phyloP scores from a whole-genome alignment of 2,888 invertebrate genomes.

The Euplexia lucipara region DNA sequence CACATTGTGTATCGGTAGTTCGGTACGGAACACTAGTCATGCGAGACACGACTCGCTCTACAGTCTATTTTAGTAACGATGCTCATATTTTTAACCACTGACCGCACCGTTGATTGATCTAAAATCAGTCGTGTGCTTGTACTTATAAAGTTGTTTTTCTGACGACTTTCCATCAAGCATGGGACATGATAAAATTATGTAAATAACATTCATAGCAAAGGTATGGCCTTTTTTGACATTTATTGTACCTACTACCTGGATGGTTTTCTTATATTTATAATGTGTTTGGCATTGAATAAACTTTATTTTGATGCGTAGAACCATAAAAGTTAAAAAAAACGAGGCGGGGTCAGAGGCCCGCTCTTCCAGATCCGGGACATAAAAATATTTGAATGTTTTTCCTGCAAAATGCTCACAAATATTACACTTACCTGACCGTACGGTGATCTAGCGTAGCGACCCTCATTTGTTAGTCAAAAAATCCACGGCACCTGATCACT shows the following conservation, averaged over 20 bases:
- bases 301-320: constrained; percentile 5
- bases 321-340: neutral
- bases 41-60: constrained; percentile 24
- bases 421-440: neutral
- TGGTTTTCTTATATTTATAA: constrained; percentile 8
- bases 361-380: neutral
- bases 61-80: constrained; percentile 46
- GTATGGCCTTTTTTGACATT: constrained; percentile 13
- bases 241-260: constrained; percentile 2
- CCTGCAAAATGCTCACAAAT: neutral
- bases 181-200: constrained; percentile 34
- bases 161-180: neutral
- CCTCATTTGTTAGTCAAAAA: constrained; percentile 2
- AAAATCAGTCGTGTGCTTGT: constrained; percentile 41
- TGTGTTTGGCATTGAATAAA: constrained; percentile 26
- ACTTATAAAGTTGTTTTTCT: constrained; percentile 27
- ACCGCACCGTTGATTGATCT: constrained; percentile 10
- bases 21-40: constrained; percentile 29
- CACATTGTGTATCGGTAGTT: neutral
- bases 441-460: neutral
- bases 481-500: neutral
- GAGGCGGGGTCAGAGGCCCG: constrained; percentile 2
- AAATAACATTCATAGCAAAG: constrained; percentile 31
- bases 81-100: constrained; percentile 47
- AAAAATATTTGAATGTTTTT: constrained; percentile 8